phyloP scores from a whole-genome alignment of 2,888 invertebrate species.

The Macrosiphum euphorbiae region DNA sequence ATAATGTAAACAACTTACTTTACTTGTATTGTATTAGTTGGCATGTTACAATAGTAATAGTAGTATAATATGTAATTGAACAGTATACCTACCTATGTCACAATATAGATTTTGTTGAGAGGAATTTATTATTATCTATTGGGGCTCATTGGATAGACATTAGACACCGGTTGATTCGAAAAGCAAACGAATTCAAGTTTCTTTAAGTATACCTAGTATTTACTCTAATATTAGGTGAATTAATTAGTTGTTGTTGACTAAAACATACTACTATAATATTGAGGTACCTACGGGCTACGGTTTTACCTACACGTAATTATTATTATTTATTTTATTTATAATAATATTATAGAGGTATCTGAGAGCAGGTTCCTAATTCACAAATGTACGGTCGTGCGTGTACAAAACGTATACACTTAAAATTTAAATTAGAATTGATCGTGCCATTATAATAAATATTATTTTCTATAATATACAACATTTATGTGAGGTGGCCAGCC shows the following conservation, averaged over 20 bases:
- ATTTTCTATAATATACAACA: neutral
- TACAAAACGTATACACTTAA: neutral
- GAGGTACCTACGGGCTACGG: neutral
- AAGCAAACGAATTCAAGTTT: neutral
- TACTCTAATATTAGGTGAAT: neutral
- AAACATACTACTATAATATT: too few relatives aligned
- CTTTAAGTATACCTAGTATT: neutral
- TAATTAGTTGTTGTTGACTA: neutral
- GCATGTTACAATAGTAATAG: neutral
- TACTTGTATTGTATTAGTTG: too few relatives aligned
- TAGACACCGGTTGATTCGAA: neutral
- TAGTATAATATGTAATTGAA: neutral
- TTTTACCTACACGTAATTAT: neutral
- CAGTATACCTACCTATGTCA: neutral
- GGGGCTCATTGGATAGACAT: neutral
- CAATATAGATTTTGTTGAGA: neutral
- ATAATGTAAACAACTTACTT: neutral
- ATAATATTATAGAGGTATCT: neutral
- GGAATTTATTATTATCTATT: neutral
- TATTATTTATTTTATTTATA: neutral
- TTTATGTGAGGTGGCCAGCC: neutral
- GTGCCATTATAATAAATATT: neutral
- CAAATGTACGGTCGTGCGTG: neutral
- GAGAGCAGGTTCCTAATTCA: neutral
- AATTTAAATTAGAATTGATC: neutral